Conservation (phyloP, 2,113 vertebrate genomes). For the Mixornis gularis region DNA sequence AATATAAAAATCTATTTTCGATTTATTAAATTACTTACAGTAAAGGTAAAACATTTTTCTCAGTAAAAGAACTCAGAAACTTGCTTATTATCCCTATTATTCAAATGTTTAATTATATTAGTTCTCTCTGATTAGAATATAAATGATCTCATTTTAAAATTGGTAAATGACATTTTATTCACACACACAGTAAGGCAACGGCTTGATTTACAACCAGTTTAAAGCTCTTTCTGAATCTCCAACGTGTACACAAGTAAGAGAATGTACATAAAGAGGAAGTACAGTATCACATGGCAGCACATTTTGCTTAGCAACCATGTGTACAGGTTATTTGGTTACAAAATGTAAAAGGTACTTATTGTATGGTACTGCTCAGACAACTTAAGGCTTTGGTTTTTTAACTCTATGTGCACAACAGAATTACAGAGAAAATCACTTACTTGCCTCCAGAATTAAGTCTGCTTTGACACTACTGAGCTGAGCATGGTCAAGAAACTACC, state of each 20-base stretch:
- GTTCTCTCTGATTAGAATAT: not conserved
- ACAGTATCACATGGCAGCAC: not conserved
- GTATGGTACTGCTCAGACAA: not conserved
- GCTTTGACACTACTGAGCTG: not conserved
- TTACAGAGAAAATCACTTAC: not conserved
- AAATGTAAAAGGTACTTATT: not conserved
- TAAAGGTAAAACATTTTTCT: not conserved
- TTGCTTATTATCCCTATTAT: not conserved
- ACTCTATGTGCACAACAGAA: not conserved
- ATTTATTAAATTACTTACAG: not conserved
- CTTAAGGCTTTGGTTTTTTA: not conserved
- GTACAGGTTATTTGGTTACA: not conserved
- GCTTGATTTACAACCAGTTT: not conserved
- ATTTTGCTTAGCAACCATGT: not conserved
- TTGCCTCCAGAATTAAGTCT: not conserved
- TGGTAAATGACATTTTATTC: not conserved
- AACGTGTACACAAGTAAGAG: not conserved
- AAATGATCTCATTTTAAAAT: not conserved
- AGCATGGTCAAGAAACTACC: not conserved
- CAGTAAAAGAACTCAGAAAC: not conserved
- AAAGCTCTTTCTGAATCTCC: not conserved
- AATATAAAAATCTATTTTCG: accelerated
- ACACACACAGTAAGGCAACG: not conserved
- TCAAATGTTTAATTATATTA: not conserved
- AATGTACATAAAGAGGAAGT: not conserved